Conservation (phyloP, 1,140 invertebrate genomes). For the Anoplophora glabripennis region DNA sequence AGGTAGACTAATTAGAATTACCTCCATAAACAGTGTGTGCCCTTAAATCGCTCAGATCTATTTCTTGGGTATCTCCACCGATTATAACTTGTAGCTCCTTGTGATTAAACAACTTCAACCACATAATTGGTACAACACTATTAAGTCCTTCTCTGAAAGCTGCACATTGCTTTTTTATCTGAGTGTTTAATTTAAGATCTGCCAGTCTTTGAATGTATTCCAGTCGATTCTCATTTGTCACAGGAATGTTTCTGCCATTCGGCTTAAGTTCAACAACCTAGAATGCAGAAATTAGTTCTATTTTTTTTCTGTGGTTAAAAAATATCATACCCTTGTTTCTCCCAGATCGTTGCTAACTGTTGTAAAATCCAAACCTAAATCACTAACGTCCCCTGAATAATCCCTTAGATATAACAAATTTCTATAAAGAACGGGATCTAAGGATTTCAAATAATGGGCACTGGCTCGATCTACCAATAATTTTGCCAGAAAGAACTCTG, state of each 20-base stretch:
- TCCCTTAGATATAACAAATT: slow-evolving; percentile 87
- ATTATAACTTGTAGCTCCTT: slow-evolving; percentile 92
- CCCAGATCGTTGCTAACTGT: slow-evolving; percentile 87
- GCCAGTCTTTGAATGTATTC: slow-evolving; percentile 97
- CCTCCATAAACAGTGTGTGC: slow-evolving; percentile 78
- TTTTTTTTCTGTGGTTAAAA: too few species aligned
- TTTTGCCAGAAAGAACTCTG: slow-evolving; percentile 89
- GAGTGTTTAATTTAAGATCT: slow-evolving; percentile 92
- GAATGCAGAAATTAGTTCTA: slow-evolving; percentile 26
- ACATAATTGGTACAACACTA: slow-evolving; percentile 85
- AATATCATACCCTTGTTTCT: slow-evolving; percentile 75
- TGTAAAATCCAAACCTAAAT: slow-evolving; percentile 91
- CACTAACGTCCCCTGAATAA: slow-evolving; percentile 73
- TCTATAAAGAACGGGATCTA: slow-evolving; percentile 89
- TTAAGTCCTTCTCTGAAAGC: slow-evolving; percentile 84
- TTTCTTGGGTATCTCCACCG: slow-evolving; percentile 87
- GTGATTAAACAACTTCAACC: slow-evolving; percentile 93
- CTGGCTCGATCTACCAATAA: slow-evolving; percentile 80
- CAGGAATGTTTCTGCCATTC: slow-evolving; percentile 82
- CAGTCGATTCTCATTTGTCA: slow-evolving; percentile 88
- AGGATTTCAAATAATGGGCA: slow-evolving; percentile 88
- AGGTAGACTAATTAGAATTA: slow-evolving; percentile 28
- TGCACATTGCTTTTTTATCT: slow-evolving; percentile 82
- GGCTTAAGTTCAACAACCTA: slow-evolving; percentile 87
- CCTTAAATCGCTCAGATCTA: slow-evolving; percentile 88